Evolutionary conservation across 1,140 invertebrate genomes (phyloP), one percentile per base, ranked within the genome.

Genomic region (Zaprionus capensis): DNA sequence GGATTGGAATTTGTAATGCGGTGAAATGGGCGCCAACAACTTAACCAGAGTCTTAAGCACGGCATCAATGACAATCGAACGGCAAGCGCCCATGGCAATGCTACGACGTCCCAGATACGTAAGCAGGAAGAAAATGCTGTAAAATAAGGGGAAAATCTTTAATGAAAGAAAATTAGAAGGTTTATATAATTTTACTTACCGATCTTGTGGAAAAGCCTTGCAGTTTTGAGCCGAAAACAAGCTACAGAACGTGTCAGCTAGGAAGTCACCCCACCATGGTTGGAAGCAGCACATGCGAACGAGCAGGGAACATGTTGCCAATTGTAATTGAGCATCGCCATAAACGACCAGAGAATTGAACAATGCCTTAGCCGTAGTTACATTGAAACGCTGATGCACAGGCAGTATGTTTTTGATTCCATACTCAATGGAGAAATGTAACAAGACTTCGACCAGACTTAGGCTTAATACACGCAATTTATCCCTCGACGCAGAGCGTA

Each of bases 181-280:
- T 22, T 11, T 31, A 53, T 12, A 4, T 5, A 49, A 15, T 12
- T 28, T 11, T 15, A 20, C 80, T 74, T 92, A 97, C 97, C 97
- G 96, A 92, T 98, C 97, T 88, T 98, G 96, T 31, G 97, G 96
- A 85, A 97, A 97, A 49, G 97, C 95, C 58, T 95, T 94, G 20
- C 95, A 95, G 73, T 97, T 96, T 15, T 96, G 95, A 0, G 96
- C 95, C 2, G 96, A 95, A 91, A 97, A 98, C 57, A 98, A 95
- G 76, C 95, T 94, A 15, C 95, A 95, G 24, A 98, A 94, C 12
- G 96, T 97, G 83, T 96, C 96, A 1, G 97, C 96, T 5, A 99
- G 94, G 85, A 98, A 98, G 68, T 96, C 95, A 14, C 97, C 97
- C 97, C 97, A 98, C 97, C 97, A 98, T 1, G 94, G 94, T 90